Evolutionary conservation across 2,888 invertebrate genomes (phyloP).

Genomic region (Petrolisthes manimaculis): DNA sequence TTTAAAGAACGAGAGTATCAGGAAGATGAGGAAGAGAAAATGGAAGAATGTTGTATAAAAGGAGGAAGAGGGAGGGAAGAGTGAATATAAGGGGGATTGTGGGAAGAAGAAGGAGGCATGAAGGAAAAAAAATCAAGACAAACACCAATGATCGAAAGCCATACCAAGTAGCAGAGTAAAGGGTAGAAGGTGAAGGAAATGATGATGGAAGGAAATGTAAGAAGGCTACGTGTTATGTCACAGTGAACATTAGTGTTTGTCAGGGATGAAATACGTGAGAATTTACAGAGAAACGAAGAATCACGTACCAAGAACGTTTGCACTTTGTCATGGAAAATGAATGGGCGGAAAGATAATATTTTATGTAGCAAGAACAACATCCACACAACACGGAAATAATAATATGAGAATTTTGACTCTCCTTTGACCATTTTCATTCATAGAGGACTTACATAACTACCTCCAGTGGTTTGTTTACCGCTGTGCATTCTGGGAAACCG

Average conservation of each 20-base stretch:
- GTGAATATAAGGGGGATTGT: background rate
- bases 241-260: no score
- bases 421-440: no score
- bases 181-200: background rate
- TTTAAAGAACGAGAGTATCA: background rate
- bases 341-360: no score
- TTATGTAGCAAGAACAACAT: no score
- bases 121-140: background rate
- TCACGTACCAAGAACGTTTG: background rate
- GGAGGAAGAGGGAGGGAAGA: background rate
- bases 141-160: background rate
- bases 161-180: background rate
- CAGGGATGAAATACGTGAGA: background rate
- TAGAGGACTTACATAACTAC: no score
- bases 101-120: background rate
- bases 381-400: no score
- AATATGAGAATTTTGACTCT: no score
- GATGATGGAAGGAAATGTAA: background rate
- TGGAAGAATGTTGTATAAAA: background rate
- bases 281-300: background rate
- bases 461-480: no score
- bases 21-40: background rate
- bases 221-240: no score
- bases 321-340: background rate
- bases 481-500: no score